These are phyloP conservation scores for Falco naumanni DNA, from an alignment of 2,797 vertebrate species.

Conservation along the genomic window DNA sequence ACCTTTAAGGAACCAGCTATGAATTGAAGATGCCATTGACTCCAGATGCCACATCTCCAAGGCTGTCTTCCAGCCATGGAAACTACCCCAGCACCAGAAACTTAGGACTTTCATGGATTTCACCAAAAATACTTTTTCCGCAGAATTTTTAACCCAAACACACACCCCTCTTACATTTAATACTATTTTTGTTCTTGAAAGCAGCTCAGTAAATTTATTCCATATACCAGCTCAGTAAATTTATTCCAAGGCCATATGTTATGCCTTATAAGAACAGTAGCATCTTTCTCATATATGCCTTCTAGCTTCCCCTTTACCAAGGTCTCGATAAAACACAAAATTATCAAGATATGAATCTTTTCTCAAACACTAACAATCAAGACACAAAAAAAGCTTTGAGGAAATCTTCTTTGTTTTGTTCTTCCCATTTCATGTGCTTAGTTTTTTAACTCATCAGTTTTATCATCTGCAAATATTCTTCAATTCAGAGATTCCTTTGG, in stretches of 20 bases:
- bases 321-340: not conserved
- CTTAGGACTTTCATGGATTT: not conserved
- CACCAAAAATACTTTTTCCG: not conserved
- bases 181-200: not conserved
- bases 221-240: not conserved
- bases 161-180: not conserved
- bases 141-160: not conserved
- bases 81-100: not conserved
- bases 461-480: not conserved
- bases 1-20: not conserved
- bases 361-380: not conserved
- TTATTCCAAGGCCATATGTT: not conserved
- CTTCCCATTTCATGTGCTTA: not conserved
- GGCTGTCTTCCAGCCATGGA: not conserved
- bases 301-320: not conserved
- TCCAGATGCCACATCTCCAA: not conserved
- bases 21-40: not conserved
- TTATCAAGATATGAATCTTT: not conserved
- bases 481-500: not conserved
- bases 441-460: not conserved
- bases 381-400: not conserved
- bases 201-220: not conserved
- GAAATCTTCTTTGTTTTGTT: not conserved
- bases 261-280: not conserved
- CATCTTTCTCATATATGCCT: not conserved